Base-by-base conservation (phyloP, 2,888 invertebrate genomes). In the Fissipunctia ypsillon region DNA sequence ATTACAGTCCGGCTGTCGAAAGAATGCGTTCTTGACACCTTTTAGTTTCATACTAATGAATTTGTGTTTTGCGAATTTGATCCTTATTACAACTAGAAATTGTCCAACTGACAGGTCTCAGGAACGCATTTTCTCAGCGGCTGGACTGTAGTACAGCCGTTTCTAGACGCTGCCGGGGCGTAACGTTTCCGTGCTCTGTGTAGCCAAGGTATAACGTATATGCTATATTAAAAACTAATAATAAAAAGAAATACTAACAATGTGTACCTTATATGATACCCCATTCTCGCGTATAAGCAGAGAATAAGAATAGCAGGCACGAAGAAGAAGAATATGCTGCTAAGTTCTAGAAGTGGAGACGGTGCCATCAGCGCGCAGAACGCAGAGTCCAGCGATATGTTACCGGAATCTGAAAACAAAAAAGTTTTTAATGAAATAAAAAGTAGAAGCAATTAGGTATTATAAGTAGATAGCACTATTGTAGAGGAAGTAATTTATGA, bases 261-360 rank as follows among this genome's bases (percentile, higher is more conserved):
- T 80, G 79, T 79, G 69, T 85, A 95, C 95, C 96, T 92, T 85
- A 98, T 98, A 86, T 97, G 97, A 38, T 97, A 92, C 1, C 98
- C 98, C 97, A 98, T 98, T 81, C 97, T 97, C 14, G 97, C 97
- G 90, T 99, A 99, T 61, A 99, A 96, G 60, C 98, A 96, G 43
- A 98, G 96, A 80, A 99, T 98, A 25, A 98, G 96, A 10, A 98
- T 88, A 87, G 95, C 96, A 0, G 98, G 98, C 38, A 97, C 93
- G 69, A 98, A 96, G 95, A 99, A 99, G 94, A 99, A 99, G 83
- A 98, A 94, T 77, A 98, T 96, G 83, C 97, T 97, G 90, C 98
- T 98, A 50, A 98, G 91, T 91, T 99, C 98, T 89, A 98, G 97
- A 6, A 99, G 95, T 0, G 98, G 98, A 72, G 97, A 97, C 9